Conservation (phyloP, 2,888 invertebrate species). For the Agrilus biguttatus region DNA sequence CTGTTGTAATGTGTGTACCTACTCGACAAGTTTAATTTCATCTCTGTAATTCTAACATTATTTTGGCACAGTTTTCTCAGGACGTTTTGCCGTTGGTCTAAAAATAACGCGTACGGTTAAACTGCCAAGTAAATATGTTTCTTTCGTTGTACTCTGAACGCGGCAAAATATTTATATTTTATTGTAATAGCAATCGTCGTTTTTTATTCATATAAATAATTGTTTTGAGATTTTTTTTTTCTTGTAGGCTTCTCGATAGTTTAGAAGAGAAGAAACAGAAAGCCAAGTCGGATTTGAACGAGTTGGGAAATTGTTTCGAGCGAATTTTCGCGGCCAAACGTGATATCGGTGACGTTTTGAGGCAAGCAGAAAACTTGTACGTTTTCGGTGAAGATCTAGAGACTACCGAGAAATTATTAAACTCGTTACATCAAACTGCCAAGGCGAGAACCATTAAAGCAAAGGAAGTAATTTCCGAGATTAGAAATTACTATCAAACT, state of each 20-base stretch:
- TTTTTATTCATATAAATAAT: background rate
- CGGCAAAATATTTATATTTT: background rate
- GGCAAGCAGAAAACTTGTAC: constrained; percentile 56
- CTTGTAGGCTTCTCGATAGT: constrained; percentile 63
- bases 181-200: too few species aligned
- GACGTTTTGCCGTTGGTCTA: background rate
- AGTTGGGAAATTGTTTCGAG: constrained; percentile 59
- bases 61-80: background rate
- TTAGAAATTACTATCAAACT: constrained; percentile 46
- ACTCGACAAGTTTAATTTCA: background rate
- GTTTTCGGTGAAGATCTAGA: constrained; percentile 62
- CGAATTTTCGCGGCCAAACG: constrained; percentile 55
- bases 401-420: constrained; percentile 44
- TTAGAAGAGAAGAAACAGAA: constrained; percentile 63
- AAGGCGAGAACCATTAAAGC: constrained; percentile 41
- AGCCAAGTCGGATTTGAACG: constrained; percentile 58
- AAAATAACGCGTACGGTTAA: background rate
- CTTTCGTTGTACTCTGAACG: too few species aligned
- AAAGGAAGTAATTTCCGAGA: constrained; percentile 42
- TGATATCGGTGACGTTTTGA: constrained; percentile 49
- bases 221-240: constrained; percentile 5
- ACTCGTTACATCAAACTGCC: constrained; percentile 41
- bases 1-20: too few species aligned
- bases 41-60: too few species aligned
- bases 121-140: background rate